Conservation (phyloP, 2,888 invertebrate genomes). For the Teinopalpus imperialis region DNA sequence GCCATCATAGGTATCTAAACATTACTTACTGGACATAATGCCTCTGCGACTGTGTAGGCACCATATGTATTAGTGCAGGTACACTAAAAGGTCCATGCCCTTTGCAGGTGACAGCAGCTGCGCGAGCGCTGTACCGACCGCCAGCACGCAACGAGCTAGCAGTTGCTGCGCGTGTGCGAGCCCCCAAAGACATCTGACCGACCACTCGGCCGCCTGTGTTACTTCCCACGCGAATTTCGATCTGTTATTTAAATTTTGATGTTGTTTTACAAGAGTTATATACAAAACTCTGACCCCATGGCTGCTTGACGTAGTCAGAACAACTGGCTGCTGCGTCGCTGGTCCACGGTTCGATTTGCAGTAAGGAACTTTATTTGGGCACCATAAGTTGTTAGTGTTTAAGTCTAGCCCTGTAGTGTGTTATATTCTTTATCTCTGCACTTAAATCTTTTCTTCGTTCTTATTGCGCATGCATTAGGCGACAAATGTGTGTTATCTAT, state of each 20-base stretch:
- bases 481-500: no score
- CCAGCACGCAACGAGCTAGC: conserved; percentile 94
- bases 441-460: no score
- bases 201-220: conserved; percentile 73
- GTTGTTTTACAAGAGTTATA: no score
- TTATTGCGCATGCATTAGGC: no score
- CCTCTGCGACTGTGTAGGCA: conserved; percentile 79
- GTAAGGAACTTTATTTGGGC: no score
- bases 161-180: conserved; percentile 93
- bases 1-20: conserved; percentile 5
- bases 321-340: no score
- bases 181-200: conserved; percentile 92
- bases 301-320: no score
- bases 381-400: no score
- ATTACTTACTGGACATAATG: conserved; percentile 73
- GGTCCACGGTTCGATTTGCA: no score
- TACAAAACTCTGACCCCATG: no score
- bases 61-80: conserved; percentile 88
- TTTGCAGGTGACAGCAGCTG: conserved; percentile 93
- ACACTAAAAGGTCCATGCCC: conserved; percentile 95
- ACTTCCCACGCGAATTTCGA: conserved; percentile 67
- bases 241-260: conserved; percentile 42
- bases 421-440: no score
- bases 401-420: no score
- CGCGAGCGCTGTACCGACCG: conserved; percentile 92